These are phyloP conservation scores for Nyleta sp. DNA, from an alignment of 2,888 invertebrate species.

Conservation along the genomic window DNA sequence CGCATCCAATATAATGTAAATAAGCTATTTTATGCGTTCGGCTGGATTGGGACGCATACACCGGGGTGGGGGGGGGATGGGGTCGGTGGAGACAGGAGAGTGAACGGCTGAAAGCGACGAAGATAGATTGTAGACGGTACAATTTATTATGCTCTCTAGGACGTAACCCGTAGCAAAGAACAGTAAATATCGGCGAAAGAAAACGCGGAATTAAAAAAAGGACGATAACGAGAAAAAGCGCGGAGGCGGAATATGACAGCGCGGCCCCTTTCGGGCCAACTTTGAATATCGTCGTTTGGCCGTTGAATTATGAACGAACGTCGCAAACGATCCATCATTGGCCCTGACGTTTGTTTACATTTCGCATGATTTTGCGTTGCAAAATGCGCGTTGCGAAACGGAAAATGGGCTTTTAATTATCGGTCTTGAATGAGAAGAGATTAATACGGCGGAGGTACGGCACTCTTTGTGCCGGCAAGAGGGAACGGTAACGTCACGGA, in stretches of 20 bases:
- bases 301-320: slow-evolving; percentile 41
- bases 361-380: slow-evolving; percentile 40
- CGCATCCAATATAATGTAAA: slow-evolving; percentile 43
- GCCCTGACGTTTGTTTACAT: slow-evolving; percentile 43
- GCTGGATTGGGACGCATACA: slow-evolving; percentile 3
- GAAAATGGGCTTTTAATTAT: slow-evolving; percentile 46
- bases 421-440: too few species aligned
- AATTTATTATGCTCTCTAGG: slow-evolving; percentile 60
- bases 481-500: too few species aligned
- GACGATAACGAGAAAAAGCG: slow-evolving; percentile 28
- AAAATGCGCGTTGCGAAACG: slow-evolving; percentile 25
- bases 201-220: slow-evolving; percentile 41
- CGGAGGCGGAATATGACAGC: slow-evolving; percentile 36
- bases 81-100: slow-evolving; percentile 31
- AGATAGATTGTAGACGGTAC: slow-evolving; percentile 57
- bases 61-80: neutral
- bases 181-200: slow-evolving; percentile 45
- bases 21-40: slow-evolving; percentile 46
- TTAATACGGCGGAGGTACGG: too few species aligned
- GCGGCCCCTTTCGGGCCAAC: slow-evolving; percentile 4
- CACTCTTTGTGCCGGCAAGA: too few species aligned
- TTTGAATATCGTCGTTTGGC: slow-evolving; percentile 36
- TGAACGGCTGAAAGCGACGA: slow-evolving; percentile 53
- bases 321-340: slow-evolving; percentile 31
- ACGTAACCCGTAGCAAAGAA: slow-evolving; percentile 17